These are phyloP conservation scores for Orthosia incerta DNA, from an alignment of 2,888 invertebrate species.

Conservation along the genomic window DNA sequence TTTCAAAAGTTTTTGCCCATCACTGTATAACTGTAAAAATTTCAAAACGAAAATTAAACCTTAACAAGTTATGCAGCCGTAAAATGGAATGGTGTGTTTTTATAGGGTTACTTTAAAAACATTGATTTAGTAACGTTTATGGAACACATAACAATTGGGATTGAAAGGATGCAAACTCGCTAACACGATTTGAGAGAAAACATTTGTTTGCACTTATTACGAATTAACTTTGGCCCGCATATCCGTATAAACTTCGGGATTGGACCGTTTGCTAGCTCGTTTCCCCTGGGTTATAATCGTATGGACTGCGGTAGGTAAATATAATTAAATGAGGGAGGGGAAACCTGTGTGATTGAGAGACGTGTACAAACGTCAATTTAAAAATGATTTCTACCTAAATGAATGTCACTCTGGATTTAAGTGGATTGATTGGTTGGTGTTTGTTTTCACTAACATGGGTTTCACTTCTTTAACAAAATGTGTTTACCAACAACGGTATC, in stretches of 20 bases:
- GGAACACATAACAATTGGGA: slow-evolving; percentile 37
- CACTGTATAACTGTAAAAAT: slow-evolving; percentile 40
- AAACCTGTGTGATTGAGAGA: slow-evolving; percentile 36
- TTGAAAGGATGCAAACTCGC: slow-evolving; percentile 24
- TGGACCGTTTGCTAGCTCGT: slow-evolving; percentile 47
- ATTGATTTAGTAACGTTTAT: slow-evolving; percentile 43
- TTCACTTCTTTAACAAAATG: background rate
- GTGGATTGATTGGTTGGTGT: background rate
- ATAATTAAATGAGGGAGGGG: slow-evolving; percentile 42
- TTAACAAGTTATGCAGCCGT: slow-evolving; percentile 32
- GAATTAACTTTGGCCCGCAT: slow-evolving; percentile 50
- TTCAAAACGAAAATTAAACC: slow-evolving; percentile 45
- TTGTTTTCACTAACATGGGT: background rate
- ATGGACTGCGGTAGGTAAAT: slow-evolving; percentile 30
- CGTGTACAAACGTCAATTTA: slow-evolving; percentile 1
- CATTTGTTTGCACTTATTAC: slow-evolving; percentile 56
- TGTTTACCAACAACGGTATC: background rate
- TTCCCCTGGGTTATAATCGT: slow-evolving; percentile 36
- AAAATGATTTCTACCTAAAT: background rate
- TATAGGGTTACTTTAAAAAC: slow-evolving; percentile 49
- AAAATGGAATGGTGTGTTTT: slow-evolving; percentile 55
- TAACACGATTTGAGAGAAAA: slow-evolving; percentile 42
- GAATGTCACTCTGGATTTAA: background rate
- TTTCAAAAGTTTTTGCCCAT: slow-evolving; percentile 65
- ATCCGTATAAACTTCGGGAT: slow-evolving; percentile 52